Base-by-base conservation (phyloP, 1,140 invertebrate species). In the Ips nitidus region DNA sequence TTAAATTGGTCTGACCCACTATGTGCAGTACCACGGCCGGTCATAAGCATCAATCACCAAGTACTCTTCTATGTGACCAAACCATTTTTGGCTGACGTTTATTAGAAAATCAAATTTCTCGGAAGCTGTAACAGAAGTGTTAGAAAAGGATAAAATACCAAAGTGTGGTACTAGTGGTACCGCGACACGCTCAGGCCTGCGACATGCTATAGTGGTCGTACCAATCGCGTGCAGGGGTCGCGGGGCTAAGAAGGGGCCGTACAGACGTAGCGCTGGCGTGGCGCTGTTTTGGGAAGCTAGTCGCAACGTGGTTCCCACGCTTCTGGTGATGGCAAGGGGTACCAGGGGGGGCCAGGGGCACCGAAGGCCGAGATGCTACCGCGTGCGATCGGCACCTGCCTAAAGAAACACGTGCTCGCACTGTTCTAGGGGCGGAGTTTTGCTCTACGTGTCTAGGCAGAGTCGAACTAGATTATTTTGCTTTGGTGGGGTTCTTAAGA, bases 221-320 rank as follows among this genome's bases (percentile, higher is more conserved):
- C 52, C 40, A 42, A 56, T 66, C 65, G 56, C 56, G 65, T 65
- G 63, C 53, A 65, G 52, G 40, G 63, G 22, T 39, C n/a, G 63
- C 8, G 56, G 65, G 56, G 56, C 80, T 79, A 22, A 22, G 22
- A 80, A 82, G 82, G 71, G 71, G 69, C 50, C 50, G 45, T 50
- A 41, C 42, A 70, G 62, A 68, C 58, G 66, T 56, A 53, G 68
- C 63, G 66, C 56, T 56, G 64, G 69, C 60, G 70, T 70, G 67
- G 63, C 67, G 72, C 73, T 74, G 76, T 77, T 77, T 77, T 77
- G 75, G 76, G 76, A 77, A 77, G 76, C 75, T 76, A 75, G 73
- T 71, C 73, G 61, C 53, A 60, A 66, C 71, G 71, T 62, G 70
- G 75, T 78, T 76, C 75, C 74, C 75, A 78, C 76, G 76, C 74